Percentiles rank a stretch among this genome's conserved stretches.
These are phyloP conservation scores for Danio tinwini DNA, from an alignment of 2,797 vertebrate species.

Conservation along the genomic window DNA sequence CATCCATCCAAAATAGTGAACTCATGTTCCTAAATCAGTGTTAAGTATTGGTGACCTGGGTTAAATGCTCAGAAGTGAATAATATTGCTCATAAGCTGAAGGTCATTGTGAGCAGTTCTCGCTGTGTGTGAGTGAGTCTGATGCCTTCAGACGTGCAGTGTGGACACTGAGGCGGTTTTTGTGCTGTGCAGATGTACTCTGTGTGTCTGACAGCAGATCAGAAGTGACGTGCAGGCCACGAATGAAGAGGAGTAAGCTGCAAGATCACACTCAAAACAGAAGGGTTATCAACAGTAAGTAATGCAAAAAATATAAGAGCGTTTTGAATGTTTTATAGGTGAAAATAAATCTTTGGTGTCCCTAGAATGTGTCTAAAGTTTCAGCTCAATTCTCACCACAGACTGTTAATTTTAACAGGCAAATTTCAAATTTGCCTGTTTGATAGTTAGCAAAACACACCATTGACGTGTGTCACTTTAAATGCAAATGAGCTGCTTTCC, in stretches of 20 bases:
- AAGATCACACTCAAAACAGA: conserved; percentile 9
- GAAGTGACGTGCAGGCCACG: conserved; percentile 75
- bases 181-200: conserved; percentile 6
- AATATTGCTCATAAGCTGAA: neutral
- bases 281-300: neutral
- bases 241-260: conserved; percentile 80
- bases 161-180: conserved; percentile 9
- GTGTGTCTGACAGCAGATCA: conserved; percentile 74
- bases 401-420: too few species aligned
- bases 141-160: conserved; percentile 14
- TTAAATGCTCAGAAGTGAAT: neutral
- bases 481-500: too few species aligned
- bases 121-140: conserved; percentile 3
- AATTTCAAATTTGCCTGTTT: too few species aligned
- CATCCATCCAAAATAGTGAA: neutral
- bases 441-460: too few species aligned
- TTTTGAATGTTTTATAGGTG: neutral
- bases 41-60: neutral
- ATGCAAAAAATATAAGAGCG: neutral
- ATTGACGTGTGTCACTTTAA: too few species aligned
- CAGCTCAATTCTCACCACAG: too few species aligned
- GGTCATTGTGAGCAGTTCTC: neutral
- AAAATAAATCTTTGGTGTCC: too few species aligned
- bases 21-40: neutral
- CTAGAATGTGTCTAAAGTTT: too few species aligned